Percentiles rank a stretch among this genome's conserved stretches.
Evolutionary conservation across 2,888 invertebrate species (phyloP).

Genomic region (Lasioglossum malachurum): DNA sequence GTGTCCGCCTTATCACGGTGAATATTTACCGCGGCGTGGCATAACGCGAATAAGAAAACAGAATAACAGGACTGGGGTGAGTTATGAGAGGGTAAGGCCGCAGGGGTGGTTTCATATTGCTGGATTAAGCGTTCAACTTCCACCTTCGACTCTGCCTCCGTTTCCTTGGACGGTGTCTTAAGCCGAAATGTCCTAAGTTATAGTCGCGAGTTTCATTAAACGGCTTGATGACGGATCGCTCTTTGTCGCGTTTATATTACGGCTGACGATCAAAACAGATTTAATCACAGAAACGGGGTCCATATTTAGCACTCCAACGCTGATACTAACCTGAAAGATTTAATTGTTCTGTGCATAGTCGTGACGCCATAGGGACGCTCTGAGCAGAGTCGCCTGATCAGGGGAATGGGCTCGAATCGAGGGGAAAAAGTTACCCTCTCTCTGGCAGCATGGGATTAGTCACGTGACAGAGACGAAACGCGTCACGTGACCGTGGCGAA

Average conservation of each 20-base stretch:
- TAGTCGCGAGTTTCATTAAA: slow-evolving; percentile 80
- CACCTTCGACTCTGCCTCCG: slow-evolving; percentile 57
- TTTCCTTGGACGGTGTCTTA: slow-evolving; percentile 66
- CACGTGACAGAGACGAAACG: no score
- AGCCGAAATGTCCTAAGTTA: slow-evolving; percentile 70
- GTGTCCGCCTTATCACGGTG: slow-evolving; percentile 1
- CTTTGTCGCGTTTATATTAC: slow-evolving; percentile 68
- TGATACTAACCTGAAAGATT: not conserved
- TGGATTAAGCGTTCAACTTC: slow-evolving; percentile 74
- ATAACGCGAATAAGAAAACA: slow-evolving; percentile 36
- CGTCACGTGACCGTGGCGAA: no score
- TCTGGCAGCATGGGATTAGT: no score
- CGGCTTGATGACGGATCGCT: slow-evolving; percentile 80
- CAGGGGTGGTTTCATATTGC: slow-evolving; percentile 77
- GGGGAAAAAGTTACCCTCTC: no score
- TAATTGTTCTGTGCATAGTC: not conserved
- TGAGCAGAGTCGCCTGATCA: no score
- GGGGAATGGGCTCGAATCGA: no score
- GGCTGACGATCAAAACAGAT: slow-evolving; percentile 58
- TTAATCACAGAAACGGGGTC: slow-evolving; percentile 50
- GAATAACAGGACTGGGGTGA: slow-evolving; percentile 65
- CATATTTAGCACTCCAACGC: slow-evolving; percentile 4
- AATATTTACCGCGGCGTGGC: slow-evolving; percentile 18
- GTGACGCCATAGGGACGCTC: not conserved
- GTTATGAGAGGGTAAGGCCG: slow-evolving; percentile 72